Evolutionary conservation across 2,888 invertebrate genomes (phyloP), one percentile per base, ranked within the genome.

Genomic region (Molanna angustata): DNA sequence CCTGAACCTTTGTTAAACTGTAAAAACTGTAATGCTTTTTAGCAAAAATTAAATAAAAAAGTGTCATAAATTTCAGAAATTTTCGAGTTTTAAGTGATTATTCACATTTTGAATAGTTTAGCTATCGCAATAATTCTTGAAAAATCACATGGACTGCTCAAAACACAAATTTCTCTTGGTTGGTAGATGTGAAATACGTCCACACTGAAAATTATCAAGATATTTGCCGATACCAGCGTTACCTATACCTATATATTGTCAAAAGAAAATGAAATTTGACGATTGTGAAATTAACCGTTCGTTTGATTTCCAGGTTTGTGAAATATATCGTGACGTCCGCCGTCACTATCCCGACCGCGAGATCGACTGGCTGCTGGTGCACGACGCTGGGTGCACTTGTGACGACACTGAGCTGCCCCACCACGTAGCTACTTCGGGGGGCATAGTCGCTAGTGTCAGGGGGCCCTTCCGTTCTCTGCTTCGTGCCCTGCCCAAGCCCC

Each of bases 381-480:
- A 88, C 65, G 88, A 92, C 62, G 90, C 89, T 27, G 94, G 94
- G 2, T 92, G 90, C 66, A 94, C 94, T 0, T 84, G 88, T 56
- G 94, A 94, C 66, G 86, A 89, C 62, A 85, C 85, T 4, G 91
- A 89, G 17, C 70, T 94, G 48, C 94, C 95, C 0, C 85, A 91
- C 69, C 92, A 95, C 66, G 82, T 90, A 17, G 88, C 90, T 58
- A 78, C 80, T 1, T 71, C 77, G 11, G 77, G 80, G 39, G 85
- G 92, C 68, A 80, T 94, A 44, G 71, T 75, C 32, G 69, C 73
- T 14, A 72, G 88, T 68, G 74, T 90, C 56, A 70, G 73, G 11
- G 64, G 70, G 52, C 74, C 79, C 7, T 76, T 90, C 64, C 69
- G 79, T 64, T 69, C 73, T 14, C 71, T 91, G 64, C 67, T 89